Conservation (phyloP, 2,113 vertebrate species). For the Tichodroma muraria region DNA sequence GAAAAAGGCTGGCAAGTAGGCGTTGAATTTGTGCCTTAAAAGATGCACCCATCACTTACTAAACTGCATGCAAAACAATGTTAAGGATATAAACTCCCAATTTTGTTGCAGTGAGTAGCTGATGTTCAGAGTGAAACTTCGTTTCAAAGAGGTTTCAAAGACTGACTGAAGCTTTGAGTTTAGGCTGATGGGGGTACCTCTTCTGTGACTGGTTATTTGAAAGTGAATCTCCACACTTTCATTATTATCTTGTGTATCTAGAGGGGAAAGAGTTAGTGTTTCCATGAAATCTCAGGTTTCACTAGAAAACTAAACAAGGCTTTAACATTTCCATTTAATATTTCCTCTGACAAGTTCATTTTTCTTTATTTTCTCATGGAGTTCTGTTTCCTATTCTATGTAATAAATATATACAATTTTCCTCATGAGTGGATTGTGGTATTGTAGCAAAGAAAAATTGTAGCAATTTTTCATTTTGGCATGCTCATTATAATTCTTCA, state of each 20-base stretch:
- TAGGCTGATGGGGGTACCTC: background rate
- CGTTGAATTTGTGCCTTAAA: background rate
- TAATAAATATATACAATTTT: background rate
- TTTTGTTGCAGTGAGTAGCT: background rate
- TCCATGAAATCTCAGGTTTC: background rate
- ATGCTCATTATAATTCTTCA: background rate
- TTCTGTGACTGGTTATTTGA: background rate
- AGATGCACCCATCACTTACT: background rate
- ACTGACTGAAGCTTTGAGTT: background rate
- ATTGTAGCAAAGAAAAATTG: background rate
- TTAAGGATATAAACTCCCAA: background rate
- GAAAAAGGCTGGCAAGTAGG: background rate
- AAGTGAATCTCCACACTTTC: background rate
- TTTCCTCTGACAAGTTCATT: background rate
- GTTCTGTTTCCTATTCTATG: background rate
- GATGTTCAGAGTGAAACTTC: background rate
- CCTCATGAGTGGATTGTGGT: background rate
- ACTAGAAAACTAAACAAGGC: background rate
- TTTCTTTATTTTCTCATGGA: background rate
- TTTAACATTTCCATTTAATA: background rate
- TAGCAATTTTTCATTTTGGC: background rate
- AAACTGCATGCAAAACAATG: background rate
- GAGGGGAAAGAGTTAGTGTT: background rate
- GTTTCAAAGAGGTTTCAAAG: background rate
- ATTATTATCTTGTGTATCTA: background rate